Evolutionary conservation across 2,797 vertebrate species (phyloP).

Genomic region (Prunella strophiata): DNA sequence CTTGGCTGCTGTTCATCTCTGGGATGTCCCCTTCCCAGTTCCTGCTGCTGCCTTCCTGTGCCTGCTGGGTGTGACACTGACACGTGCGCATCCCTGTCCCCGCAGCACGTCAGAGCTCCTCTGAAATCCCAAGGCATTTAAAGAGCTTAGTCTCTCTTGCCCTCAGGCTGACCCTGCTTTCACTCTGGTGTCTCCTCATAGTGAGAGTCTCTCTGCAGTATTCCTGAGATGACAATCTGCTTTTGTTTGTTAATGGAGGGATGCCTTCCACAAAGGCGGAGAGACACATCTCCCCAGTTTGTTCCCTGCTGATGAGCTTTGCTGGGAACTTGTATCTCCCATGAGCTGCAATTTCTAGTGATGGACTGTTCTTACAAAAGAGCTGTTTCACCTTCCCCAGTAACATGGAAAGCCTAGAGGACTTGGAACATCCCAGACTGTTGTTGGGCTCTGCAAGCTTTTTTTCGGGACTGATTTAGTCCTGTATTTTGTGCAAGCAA

Average conservation of each 20-base stretch:
- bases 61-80: neutral
- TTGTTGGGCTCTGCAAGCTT: neutral
- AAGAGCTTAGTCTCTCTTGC: slow-evolving; percentile 2
- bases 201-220: neutral
- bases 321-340: neutral
- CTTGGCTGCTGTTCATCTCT: neutral
- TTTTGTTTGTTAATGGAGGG: neutral
- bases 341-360: neutral
- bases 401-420: neutral
- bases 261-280: neutral
- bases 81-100: neutral
- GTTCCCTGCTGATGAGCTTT: slow-evolving; percentile 1
- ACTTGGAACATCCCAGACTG: neutral
- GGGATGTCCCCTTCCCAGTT: neutral
- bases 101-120: neutral
- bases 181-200: neutral
- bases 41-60: neutral
- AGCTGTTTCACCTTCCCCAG: neutral
- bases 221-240: neutral
- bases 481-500: neutral
- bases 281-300: neutral
- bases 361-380: neutral
- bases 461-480: neutral
- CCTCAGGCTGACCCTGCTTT: slow-evolving; percentile 28
- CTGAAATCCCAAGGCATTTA: slow-evolving; percentile 21